Evolutionary conservation across 2,888 invertebrate species (phyloP).

Genomic region (Hypsopygia costalis): DNA sequence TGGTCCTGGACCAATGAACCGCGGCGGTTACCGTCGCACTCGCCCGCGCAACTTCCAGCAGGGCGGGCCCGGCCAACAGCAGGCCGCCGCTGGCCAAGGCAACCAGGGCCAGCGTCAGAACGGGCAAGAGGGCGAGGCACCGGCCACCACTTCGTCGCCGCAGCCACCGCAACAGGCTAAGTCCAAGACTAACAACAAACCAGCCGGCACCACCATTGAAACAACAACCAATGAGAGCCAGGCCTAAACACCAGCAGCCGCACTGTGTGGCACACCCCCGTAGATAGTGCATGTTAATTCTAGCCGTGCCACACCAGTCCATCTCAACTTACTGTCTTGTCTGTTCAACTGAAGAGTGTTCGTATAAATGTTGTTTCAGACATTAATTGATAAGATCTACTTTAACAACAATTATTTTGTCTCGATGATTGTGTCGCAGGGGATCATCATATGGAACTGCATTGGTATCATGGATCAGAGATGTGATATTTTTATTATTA

Average conservation of each 20-base stretch:
- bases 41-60: constrained; percentile 59
- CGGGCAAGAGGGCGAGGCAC: constrained; percentile 53
- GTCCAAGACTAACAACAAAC: constrained; percentile 51
- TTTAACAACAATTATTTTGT: constrained; percentile 33
- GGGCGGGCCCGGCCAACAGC: constrained; percentile 23
- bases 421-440: constrained; percentile 33
- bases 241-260: constrained; percentile 50
- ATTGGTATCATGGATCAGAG: constrained; percentile 67
- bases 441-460: constrained; percentile 59
- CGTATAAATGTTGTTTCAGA: constrained; percentile 50
- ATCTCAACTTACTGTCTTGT: constrained; percentile 47
- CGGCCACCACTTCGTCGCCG: constrained; percentile 34
- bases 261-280: constrained; percentile 43
- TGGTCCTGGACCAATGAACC: constrained; percentile 64
- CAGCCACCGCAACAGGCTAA: constrained; percentile 52
- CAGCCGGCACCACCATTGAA: constrained; percentile 62
- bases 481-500: constrained; percentile 70
- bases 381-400: constrained; percentile 35
- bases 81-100: constrained; percentile 10
- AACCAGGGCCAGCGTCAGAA: constrained; percentile 44
- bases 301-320: constrained; percentile 52
- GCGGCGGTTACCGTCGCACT: constrained; percentile 63
- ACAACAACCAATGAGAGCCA: constrained; percentile 76
- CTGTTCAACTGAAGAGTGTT: constrained; percentile 59
- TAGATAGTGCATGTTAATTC: constrained; percentile 60